These are phyloP conservation scores for Zaprionus kolodkinae DNA, from an alignment of 1,140 invertebrate species.

Conservation along the genomic window DNA sequence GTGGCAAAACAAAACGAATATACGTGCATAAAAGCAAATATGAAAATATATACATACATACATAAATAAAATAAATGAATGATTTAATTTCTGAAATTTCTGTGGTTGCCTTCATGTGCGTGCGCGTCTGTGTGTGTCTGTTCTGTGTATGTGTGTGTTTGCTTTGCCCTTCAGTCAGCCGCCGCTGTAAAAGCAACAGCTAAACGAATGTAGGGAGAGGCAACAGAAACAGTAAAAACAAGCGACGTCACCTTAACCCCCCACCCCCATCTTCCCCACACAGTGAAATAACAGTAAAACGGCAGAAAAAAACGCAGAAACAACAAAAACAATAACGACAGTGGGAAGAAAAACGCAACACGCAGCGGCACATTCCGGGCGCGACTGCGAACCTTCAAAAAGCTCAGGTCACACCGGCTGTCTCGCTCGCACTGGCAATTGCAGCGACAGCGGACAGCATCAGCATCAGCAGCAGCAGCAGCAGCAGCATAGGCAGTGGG, in stretches of 20 bases:
- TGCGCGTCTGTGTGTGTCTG: background rate
- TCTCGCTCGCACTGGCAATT: constrained; percentile 14
- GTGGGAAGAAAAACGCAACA: constrained; percentile 20
- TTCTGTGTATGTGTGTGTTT: constrained; percentile 9
- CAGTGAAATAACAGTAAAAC: constrained; percentile 22
- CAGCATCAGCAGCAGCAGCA: constrained; percentile 22
- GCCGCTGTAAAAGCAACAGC: constrained; percentile 45
- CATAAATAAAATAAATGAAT: constrained; percentile 26
- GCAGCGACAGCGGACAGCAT: constrained; percentile 10
- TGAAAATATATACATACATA: background rate
- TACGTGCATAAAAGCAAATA: constrained; percentile 32
- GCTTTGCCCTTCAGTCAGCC: constrained; percentile 54
- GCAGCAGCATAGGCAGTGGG: constrained; percentile 29
- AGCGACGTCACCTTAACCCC: constrained; percentile 37
- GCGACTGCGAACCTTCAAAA: constrained; percentile 38
- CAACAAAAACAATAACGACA: constrained; percentile 6
- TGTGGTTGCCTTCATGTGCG: constrained; percentile 17
- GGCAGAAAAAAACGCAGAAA: constrained; percentile 6
- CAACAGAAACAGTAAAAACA: constrained; percentile 28
- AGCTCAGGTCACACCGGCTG: constrained; percentile 42
- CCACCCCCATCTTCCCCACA: background rate
- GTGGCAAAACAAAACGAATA: constrained; percentile 20
- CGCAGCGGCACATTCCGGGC: constrained; percentile 47
- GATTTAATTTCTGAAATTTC: constrained; percentile 55
- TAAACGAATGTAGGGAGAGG: constrained; percentile 39